A percentile compares a stretch with the other conserved stretches of the same genome.
Evolutionary conservation across 64 coral and sea anemone genomes (phyloP).

Genomic region (Montipora cactus): DNA sequence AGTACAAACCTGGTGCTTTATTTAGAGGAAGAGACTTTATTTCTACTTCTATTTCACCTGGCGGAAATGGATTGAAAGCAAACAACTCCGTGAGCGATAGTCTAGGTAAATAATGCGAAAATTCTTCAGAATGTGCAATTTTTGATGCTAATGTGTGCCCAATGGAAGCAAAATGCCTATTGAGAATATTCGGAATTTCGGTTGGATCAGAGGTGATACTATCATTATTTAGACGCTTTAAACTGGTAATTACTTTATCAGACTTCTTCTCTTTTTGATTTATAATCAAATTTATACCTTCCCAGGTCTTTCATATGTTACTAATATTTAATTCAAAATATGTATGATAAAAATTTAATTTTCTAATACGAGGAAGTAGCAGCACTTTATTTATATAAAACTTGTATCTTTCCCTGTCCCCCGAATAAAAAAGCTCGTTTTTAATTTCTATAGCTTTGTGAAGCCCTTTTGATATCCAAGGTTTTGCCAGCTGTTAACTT

Average conservation of each 20-base stretch:
- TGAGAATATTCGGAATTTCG: not conserved
- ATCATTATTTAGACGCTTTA: not conserved
- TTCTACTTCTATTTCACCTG: not conserved
- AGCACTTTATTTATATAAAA: constrained; percentile 13
- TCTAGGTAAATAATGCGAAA: not conserved
- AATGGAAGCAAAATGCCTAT: no score
- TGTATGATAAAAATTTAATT: not conserved
- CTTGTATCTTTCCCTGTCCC: not conserved
- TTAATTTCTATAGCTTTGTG: constrained; percentile 18
- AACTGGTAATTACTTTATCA: not conserved
- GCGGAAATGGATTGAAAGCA: not conserved
- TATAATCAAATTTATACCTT: not conserved
- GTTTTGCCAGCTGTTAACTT: no score
- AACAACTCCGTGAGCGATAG: not conserved
- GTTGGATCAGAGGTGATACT: constrained; percentile 3
- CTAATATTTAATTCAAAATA: constrained; percentile 11
- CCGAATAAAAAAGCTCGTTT: not conserved
- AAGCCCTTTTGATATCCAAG: not conserved
- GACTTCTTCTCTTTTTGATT: not conserved
- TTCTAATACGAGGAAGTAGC: not conserved
- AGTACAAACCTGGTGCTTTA: not conserved
- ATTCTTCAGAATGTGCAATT: not conserved
- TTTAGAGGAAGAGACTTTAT: not conserved
- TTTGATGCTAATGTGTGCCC: no score
- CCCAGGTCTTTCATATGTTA: constrained; percentile 31